Evolutionary conservation across 2,113 vertebrate genomes (phyloP).

Genomic region (Petrocephalus microphthalmus): DNA sequence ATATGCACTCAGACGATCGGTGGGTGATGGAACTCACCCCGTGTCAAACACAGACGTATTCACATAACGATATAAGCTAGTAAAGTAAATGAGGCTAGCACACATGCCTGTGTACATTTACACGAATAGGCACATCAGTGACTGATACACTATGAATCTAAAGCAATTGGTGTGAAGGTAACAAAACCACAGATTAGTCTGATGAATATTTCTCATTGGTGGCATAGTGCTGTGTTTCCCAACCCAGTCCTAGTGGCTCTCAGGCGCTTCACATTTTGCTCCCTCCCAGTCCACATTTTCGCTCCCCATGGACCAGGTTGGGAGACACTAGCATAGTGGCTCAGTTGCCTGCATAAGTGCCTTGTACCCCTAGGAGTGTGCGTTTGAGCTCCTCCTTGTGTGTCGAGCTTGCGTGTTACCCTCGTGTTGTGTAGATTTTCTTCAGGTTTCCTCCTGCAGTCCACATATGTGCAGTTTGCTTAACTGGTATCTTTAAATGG

Average conservation of each 20-base stretch:
- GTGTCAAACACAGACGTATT: background rate
- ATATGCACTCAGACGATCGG: background rate
- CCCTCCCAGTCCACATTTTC: background rate
- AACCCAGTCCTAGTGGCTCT: background rate
- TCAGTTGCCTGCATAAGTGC: background rate
- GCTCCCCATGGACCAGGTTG: background rate
- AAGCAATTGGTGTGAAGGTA: background rate
- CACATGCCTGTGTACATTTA: background rate
- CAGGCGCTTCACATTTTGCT: background rate
- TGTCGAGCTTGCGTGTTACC: background rate
- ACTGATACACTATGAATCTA: background rate
- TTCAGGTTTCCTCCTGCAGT: background rate
- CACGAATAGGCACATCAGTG: background rate
- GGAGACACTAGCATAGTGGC: background rate
- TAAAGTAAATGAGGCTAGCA: background rate
- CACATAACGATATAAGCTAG: background rate
- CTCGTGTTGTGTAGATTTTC: background rate
- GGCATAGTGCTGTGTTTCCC: background rate
- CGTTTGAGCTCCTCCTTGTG: background rate
- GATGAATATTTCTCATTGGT: background rate
- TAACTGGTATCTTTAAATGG: background rate
- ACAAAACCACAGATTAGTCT: background rate
- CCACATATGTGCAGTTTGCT: background rate
- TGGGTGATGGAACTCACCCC: background rate
- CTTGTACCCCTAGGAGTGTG: background rate